These are phyloP conservation scores for Hypomecis atomaria DNA, from an alignment of 2,888 invertebrate genomes.

Conservation along the genomic window DNA sequence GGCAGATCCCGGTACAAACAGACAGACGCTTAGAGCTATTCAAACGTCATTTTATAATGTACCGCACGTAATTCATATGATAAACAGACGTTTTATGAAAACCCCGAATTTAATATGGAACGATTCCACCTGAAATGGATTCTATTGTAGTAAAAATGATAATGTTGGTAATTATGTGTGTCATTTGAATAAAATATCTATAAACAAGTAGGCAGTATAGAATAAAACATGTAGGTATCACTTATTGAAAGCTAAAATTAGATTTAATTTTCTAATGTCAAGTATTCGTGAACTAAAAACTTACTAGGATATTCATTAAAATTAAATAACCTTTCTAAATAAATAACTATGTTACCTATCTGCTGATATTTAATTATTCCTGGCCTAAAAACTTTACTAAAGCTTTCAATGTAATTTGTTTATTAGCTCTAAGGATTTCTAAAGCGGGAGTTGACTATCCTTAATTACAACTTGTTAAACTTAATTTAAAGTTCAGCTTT, in stretches of 20 bases:
- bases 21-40: slow-evolving; percentile 35
- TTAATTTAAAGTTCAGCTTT: slow-evolving; percentile 11
- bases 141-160: slow-evolving; percentile 13
- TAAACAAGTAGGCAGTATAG: too few relatives aligned
- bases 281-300: neutral
- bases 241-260: too few relatives aligned
- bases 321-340: neutral
- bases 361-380: neutral
- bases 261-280: neutral
- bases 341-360: neutral
- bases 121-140: slow-evolving; percentile 7
- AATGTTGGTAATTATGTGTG: slow-evolving; percentile 2
- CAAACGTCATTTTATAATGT: slow-evolving; percentile 35
- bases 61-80: slow-evolving; percentile 43
- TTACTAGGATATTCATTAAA: neutral
- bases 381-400: neutral
- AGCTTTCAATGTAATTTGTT: slow-evolving; percentile 1
- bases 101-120: slow-evolving; percentile 21
- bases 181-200: slow-evolving; percentile 8
- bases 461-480: neutral
- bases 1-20: slow-evolving; percentile 27
- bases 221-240: too few relatives aligned
- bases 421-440: neutral
- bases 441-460: neutral
- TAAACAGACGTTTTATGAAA: slow-evolving; percentile 33